Evolutionary conservation across 2,797 vertebrate species (phyloP), one percentile per base, ranked within the genome.

Genomic region (Anguilla anguilla): DNA sequence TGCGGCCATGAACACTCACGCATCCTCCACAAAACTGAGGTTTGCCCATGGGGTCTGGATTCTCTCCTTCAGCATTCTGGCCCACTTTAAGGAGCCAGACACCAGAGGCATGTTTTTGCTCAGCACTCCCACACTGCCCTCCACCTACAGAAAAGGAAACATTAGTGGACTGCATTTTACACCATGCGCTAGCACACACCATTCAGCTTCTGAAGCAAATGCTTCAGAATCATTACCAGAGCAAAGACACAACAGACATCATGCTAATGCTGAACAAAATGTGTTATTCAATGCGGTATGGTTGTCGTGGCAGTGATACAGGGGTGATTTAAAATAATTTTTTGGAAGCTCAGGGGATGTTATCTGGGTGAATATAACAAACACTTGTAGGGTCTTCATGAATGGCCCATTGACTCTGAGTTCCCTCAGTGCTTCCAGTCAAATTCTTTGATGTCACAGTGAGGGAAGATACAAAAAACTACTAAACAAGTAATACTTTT

Each of bases 61-160:
- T 87, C 91, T 89, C 85, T 95, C 93, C 91, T 95, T 94, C 6
- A 96, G 91, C 93, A 97, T 96, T 93, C 95, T 95, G 90, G 95
- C 94, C 95, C 94, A 97, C 89, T 96, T 96, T 84, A 97, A 90
- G 55, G 94, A 95, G 91, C 96, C 96, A 59, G 96, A 96, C 89
- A 94, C 95, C 85, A 91, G 89, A 55, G 96, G 91, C 94, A 96
- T 96, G 90, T 97, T 97, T 94, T 96, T 98, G 61, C 91, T 90
- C 89, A 95, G 89, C 85, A 91, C 39, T 85, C 91, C 89, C 86
- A 92, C 90, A 81, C 94, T 92, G 1, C 81, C 90, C 89, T 94
- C 92, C 83, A 92, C 86, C 96, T 95, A 57, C 15, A 92, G 87
- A 89, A 87, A 88, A 93, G 79, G 91, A 84, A 89, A 9, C 57